Evolutionary conservation across 2,113 vertebrate species (phyloP), one percentile per base, ranked within the genome.

Genomic region (Hiodon alosoides): DNA sequence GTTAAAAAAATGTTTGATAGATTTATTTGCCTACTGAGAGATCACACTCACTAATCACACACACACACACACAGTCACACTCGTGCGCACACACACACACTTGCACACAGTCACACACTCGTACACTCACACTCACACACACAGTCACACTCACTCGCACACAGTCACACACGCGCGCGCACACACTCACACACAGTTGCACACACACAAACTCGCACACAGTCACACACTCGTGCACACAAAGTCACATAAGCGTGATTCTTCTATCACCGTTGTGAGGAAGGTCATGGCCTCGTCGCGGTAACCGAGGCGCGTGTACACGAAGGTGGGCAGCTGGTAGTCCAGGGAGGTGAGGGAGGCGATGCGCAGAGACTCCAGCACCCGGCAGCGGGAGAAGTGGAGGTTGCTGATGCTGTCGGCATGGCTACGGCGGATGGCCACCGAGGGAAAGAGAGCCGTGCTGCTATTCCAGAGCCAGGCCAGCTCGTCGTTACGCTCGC

Each of bases 401-500:
- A 91, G 80, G 77, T 90, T 85, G 0, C 78, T 88, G 79, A 86
- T 10, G 14, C 85, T 88, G 72, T 90, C 88, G 76, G 79, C 81
- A 55, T 91, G 84, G 31, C 69, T 73, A 77, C 91, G 93, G 74
- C 86, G 89, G 73, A 94, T 83, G 5, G 85, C 83, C 72, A 67
- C 85, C 0, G 93, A 92, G 71, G 92, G 89, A 76, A 90, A 95
- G 2, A 93, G 81, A 3, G 88, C 91, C 8, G 87, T 85, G 82
- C 90, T 94, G 84, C 85, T 92, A 79, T 93, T 90, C 91, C 90
- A 96, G 62, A 95, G 81, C 90, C 94, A 96, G 61, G 79, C 82
- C 74, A 95, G 87, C 75, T 94, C 83, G 3, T 92, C 89, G 9
- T 94, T 96, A 47, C 92, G 91, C 79, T 84, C 10, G 69, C 89